A percentile compares a stretch with the other conserved stretches of the same genome.
phyloP scores from a whole-genome alignment of 2,797 vertebrate genomes.

The Astyanax mexicanus region DNA sequence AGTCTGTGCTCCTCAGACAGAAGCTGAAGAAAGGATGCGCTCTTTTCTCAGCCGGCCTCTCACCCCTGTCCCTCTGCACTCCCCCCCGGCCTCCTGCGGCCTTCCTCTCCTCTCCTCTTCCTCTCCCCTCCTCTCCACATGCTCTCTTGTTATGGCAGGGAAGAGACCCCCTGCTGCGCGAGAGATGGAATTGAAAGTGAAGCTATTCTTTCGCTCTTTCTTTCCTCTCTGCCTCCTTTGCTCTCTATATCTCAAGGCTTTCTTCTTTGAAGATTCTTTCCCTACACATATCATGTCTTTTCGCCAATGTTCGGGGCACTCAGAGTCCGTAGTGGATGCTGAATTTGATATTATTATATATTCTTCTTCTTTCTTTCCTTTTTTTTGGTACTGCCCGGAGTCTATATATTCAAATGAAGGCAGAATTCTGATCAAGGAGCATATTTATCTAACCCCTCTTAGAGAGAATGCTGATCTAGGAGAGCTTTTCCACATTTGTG shows the following conservation, averaged over 20 bases:
- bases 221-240: constrained; percentile 51
- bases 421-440: constrained; percentile 3
- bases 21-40: neutral
- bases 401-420: neutral
- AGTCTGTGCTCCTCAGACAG: neutral
- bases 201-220: constrained; percentile 30
- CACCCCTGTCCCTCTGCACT: constrained; percentile 33
- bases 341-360: constrained; percentile 18
- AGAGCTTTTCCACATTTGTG: constrained; percentile 3
- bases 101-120: constrained; percentile 19
- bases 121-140: constrained; percentile 28
- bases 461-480: neutral
- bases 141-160: constrained; percentile 42
- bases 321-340: constrained; percentile 41
- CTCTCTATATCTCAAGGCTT: constrained; percentile 51
- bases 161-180: constrained; percentile 49
- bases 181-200: constrained; percentile 52
- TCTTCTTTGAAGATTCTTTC: constrained; percentile 53
- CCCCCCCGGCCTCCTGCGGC: constrained; percentile 27
- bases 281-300: constrained; percentile 36
- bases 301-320: constrained; percentile 54
- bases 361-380: neutral
- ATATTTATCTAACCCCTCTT: constrained; percentile 2
- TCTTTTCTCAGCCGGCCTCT: constrained; percentile 33
- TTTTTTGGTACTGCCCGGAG: constrained; percentile 15